Conservation (phyloP, 2,797 vertebrate species). For the Luscinia luscinia region DNA sequence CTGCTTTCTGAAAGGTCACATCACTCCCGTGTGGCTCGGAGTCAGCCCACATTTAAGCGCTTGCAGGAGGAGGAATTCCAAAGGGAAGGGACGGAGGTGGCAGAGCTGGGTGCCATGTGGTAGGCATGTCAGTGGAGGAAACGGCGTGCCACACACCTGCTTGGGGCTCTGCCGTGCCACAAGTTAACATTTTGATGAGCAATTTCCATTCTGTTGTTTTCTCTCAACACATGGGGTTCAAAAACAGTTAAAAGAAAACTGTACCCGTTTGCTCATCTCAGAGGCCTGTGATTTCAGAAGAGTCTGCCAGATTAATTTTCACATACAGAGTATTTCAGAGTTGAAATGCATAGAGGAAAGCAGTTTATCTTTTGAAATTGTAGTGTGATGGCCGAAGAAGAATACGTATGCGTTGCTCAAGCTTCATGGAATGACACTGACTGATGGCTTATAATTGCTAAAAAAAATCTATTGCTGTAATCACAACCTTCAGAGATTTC, state of each 20-base stretch:
- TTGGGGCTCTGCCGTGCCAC: constrained; percentile 79
- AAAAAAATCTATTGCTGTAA: constrained; percentile 24
- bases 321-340: constrained; percentile 66
- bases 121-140: constrained; percentile 63
- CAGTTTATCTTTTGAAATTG: constrained; percentile 65
- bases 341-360: constrained; percentile 54
- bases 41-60: constrained; percentile 60
- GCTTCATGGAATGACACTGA: constrained; percentile 58
- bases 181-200: constrained; percentile 85
- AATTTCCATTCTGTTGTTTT: constrained; percentile 86
- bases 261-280: constrained; percentile 82
- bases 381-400: constrained; percentile 51
- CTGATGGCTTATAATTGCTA: constrained; percentile 36
- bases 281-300: constrained; percentile 76
- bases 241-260: constrained; percentile 84
- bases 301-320: constrained; percentile 79
- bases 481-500: constrained; percentile 68
- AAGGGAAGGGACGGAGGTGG: constrained; percentile 74
- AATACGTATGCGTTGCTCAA: constrained; percentile 58
- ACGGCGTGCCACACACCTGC: constrained; percentile 78
- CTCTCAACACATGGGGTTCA: constrained; percentile 85
- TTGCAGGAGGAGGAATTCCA: constrained; percentile 66
- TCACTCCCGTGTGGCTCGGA: constrained; percentile 7
- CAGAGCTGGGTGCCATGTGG: constrained; percentile 79
- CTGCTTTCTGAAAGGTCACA: constrained; percentile 51